phyloP scores from a whole-genome alignment of 2,113 vertebrate species.

The Neogobius melanostomus region DNA sequence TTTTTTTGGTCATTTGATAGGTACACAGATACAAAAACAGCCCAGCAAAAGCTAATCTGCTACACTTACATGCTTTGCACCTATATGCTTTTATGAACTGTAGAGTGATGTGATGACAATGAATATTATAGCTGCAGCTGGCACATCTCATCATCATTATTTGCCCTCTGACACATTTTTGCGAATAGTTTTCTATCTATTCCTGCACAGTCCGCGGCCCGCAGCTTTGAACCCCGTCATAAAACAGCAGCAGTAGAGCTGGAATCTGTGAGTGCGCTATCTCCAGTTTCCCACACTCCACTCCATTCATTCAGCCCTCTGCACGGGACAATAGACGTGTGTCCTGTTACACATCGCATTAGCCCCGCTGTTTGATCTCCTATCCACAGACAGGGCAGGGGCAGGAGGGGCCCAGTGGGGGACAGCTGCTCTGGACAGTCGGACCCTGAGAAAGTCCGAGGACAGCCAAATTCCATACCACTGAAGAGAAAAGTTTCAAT shows the following conservation, averaged over 20 bases:
- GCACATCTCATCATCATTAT: not conserved
- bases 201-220: slow-evolving; percentile 44
- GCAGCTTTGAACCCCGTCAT: slow-evolving; percentile 64
- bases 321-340: slow-evolving; percentile 85
- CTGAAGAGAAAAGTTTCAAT: slow-evolving; percentile 60
- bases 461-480: slow-evolving; percentile 52
- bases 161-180: slow-evolving; percentile 33
- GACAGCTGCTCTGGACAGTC: slow-evolving; percentile 84
- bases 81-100: too few species aligned
- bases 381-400: slow-evolving; percentile 43
- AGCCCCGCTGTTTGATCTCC: slow-evolving; percentile 84
- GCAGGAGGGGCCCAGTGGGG: slow-evolving; percentile 46
- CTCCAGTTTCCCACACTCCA: slow-evolving; percentile 87
- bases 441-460: slow-evolving; percentile 75
- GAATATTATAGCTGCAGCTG: too few species aligned
- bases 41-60: too few species aligned
- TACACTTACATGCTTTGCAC: too few species aligned
- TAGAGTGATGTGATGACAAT: too few species aligned
- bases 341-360: slow-evolving; percentile 91
- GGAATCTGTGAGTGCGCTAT: slow-evolving; percentile 82
- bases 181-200: slow-evolving; percentile 44
- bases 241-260: slow-evolving; percentile 63
- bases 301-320: slow-evolving; percentile 75
- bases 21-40: too few species aligned
- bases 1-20: too few species aligned